phyloP scores from a whole-genome alignment of 2,797 vertebrate genomes.

The Phoxinus dragarum region DNA sequence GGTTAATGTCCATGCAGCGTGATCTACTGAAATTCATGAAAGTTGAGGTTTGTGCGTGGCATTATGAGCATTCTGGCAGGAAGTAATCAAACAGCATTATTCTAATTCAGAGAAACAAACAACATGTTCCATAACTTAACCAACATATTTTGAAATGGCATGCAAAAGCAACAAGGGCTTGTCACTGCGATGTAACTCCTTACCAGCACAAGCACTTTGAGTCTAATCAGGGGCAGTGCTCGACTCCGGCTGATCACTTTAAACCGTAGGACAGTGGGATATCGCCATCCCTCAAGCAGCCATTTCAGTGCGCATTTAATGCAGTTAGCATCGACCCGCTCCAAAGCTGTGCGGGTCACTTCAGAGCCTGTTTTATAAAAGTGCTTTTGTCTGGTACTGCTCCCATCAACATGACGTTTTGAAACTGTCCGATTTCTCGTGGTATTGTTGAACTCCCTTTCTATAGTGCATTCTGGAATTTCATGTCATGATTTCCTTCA shows the following conservation, averaged over 20 bases:
- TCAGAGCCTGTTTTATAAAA: slow-evolving; percentile 34
- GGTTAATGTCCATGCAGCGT: background rate
- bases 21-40: slow-evolving; percentile 2
- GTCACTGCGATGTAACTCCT: slow-evolving; percentile 19
- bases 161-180: background rate
- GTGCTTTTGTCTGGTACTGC: slow-evolving; percentile 36
- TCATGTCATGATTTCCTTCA: slow-evolving; percentile 2
- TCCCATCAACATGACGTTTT: slow-evolving; percentile 22
- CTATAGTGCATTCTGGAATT: background rate
- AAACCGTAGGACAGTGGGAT: slow-evolving; percentile 12
- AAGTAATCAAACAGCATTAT: background rate
- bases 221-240: slow-evolving; percentile 14
- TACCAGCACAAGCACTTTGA: slow-evolving; percentile 11
- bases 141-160: background rate
- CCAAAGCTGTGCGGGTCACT: slow-evolving; percentile 12
- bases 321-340: slow-evolving; percentile 30
- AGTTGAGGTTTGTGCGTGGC: background rate
- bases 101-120: background rate
- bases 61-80: background rate
- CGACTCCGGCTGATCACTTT: slow-evolving; percentile 28
- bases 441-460: background rate
- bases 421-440: background rate
- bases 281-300: slow-evolving; percentile 22
- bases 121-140: slow-evolving; percentile 1
- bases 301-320: slow-evolving; percentile 26